Evolutionary conservation across 1,140 invertebrate genomes (phyloP).

Genomic region (Helicoverpa armigera): DNA sequence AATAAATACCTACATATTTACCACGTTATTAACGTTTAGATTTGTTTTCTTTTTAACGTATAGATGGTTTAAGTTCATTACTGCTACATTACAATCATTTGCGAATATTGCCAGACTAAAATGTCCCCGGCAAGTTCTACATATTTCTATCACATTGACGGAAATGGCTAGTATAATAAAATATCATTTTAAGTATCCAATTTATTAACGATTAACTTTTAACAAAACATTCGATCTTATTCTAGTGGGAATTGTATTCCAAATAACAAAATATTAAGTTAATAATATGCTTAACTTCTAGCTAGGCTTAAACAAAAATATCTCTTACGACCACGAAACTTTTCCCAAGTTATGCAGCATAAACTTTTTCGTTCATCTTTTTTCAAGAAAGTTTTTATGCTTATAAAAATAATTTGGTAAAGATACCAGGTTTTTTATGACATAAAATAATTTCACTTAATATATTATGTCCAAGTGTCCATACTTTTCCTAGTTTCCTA

Average conservation of each 20-base stretch:
- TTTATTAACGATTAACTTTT: conserved; percentile 33
- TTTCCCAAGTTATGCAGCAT: neutral
- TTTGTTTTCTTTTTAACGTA: no score
- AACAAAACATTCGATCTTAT: conserved; percentile 41
- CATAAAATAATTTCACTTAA: no score
- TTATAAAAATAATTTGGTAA: no score
- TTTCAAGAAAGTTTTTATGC: neutral
- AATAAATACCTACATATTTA: no score
- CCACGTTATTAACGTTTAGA: no score
- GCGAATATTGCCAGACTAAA: no score
- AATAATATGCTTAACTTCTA: conserved; percentile 44
- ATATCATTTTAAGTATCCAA: conserved; percentile 1
- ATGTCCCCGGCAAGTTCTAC: no score
- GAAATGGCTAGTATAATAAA: conserved; percentile 8
- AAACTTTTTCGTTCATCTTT: neutral
- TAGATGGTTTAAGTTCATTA: no score
- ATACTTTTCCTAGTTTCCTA: neutral
- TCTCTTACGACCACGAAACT: conserved; percentile 36
- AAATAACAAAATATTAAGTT: conserved; percentile 26
- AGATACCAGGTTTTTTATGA: no score
- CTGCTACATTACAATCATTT: no score
- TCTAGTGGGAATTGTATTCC: conserved; percentile 7
- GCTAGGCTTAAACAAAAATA: conserved; percentile 35
- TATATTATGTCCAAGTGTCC: neutral
- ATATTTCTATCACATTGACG: no score